A percentile compares a stretch with the other conserved stretches of the same genome.
Evolutionary conservation across 1,140 invertebrate species (phyloP).

Genomic region (Nasonia longicornis): DNA sequence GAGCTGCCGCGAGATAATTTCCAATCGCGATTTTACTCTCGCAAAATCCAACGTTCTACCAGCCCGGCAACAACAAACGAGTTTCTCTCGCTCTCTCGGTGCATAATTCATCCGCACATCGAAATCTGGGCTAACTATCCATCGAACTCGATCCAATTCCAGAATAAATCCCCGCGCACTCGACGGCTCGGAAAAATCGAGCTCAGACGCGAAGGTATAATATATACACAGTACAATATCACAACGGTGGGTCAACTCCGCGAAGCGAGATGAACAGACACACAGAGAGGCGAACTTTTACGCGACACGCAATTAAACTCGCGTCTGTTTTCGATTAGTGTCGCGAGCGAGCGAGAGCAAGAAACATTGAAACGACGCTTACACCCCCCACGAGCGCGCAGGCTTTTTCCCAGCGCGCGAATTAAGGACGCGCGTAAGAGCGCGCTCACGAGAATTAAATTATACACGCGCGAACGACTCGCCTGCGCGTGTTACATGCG

Average conservation of each 20-base stretch:
- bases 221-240: neutral
- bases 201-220: neutral
- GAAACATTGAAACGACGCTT: neutral
- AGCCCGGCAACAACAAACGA: too few species aligned
- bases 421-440: neutral
- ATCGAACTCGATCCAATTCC: neutral
- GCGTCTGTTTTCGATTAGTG: conserved; percentile 38
- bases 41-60: too few species aligned
- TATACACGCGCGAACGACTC: neutral
- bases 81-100: too few species aligned
- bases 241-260: too few species aligned
- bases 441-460: conserved; percentile 17
- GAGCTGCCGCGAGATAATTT: neutral
- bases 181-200: too few species aligned
- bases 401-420: neutral
- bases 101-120: too few species aligned
- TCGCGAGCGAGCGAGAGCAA: neutral
- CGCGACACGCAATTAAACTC: conserved; percentile 18
- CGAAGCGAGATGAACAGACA: neutral
- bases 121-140: neutral
- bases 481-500: neutral
- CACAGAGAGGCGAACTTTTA: too few species aligned
- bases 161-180: neutral
- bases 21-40: too few species aligned
- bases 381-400: neutral